These are phyloP conservation scores for Rhadina sibilatrix DNA, from an alignment of 2,113 vertebrate genomes.

Conservation along the genomic window DNA sequence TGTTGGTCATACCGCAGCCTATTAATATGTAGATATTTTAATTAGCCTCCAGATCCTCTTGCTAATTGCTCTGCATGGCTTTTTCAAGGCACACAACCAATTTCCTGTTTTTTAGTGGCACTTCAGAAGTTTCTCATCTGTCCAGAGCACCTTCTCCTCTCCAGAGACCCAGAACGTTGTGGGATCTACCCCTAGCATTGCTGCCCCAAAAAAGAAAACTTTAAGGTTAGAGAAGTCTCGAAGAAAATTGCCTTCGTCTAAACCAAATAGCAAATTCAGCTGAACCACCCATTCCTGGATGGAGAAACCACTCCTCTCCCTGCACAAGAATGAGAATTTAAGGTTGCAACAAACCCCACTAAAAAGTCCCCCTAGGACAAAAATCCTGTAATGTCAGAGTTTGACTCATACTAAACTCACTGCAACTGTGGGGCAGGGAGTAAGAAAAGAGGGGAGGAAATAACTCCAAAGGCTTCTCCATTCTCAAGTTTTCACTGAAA, in stretches of 20 bases:
- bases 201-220: neutral
- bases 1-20: neutral
- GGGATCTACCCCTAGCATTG: neutral
- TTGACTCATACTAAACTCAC: neutral
- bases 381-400: neutral
- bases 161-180: neutral
- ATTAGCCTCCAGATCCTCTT: neutral
- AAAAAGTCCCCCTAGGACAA: neutral
- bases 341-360: neutral
- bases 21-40: neutral
- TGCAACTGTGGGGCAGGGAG: neutral
- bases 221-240: neutral
- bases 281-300: neutral
- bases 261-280: neutral
- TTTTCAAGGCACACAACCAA: neutral
- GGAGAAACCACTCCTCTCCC: neutral
- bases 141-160: neutral
- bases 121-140: accelerated
- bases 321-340: neutral
- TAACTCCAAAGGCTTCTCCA: neutral
- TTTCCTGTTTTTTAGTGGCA: neutral
- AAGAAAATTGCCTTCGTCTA: neutral
- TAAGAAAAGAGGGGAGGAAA: neutral
- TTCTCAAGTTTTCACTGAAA: slow-evolving; percentile 3
- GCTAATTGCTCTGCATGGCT: accelerated